phyloP scores from a whole-genome alignment of 2,888 invertebrate genomes.

The Drosophila cognata region DNA sequence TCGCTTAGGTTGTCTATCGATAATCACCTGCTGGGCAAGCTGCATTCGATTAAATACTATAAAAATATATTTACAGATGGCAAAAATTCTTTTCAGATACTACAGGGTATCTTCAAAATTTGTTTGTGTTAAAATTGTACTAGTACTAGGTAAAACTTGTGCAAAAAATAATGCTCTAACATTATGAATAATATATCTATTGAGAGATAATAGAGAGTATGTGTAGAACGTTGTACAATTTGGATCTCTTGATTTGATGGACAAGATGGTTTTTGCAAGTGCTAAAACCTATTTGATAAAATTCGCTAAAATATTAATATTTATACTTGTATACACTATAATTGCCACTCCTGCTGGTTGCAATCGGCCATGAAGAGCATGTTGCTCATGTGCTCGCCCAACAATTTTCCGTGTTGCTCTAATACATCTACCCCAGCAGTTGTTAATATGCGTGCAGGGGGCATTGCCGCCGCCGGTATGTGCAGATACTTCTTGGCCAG shows the following conservation, averaged over 20 bases:
- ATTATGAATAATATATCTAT: not conserved
- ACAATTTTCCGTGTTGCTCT: slow-evolving; percentile 26
- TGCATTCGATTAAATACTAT: slow-evolving; percentile 31
- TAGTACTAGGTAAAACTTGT: not conserved
- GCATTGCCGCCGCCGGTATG: slow-evolving; percentile 56
- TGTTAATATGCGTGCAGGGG: slow-evolving; percentile 49
- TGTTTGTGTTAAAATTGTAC: not conserved
- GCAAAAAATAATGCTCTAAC: not conserved
- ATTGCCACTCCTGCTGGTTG: slow-evolving; percentile 51
- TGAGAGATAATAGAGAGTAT: slow-evolving; percentile 1
- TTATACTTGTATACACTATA: slow-evolving; percentile 31
- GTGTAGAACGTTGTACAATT: not conserved
- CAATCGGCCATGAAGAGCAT: slow-evolving; percentile 54
- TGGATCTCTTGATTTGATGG: not conserved
- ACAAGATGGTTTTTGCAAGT: not conserved
- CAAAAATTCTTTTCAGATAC: not conserved
- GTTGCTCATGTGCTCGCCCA: slow-evolving; percentile 45
- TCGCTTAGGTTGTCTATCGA: slow-evolving; percentile 23
- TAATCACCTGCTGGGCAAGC: not conserved
- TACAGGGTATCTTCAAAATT: not conserved
- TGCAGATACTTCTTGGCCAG: slow-evolving; percentile 58
- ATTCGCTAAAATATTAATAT: slow-evolving; percentile 23
- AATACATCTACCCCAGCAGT: slow-evolving; percentile 8
- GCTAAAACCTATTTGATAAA: slow-evolving; percentile 3
- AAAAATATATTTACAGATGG: not conserved